Conservation (phyloP, 1,140 invertebrate genomes). For the Mylabris phalerata region DNA sequence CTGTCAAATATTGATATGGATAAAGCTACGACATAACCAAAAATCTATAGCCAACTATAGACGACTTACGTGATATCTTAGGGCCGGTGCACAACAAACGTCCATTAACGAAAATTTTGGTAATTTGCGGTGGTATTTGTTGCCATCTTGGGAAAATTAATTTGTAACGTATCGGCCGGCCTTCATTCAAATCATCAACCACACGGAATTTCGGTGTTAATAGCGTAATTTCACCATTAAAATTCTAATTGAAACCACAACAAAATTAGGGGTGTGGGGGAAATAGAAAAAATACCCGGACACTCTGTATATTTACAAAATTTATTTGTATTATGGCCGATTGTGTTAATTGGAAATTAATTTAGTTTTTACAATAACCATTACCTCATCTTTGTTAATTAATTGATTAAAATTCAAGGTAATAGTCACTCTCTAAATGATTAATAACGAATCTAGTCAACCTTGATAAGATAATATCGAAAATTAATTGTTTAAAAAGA, state of each 20-base stretch:
- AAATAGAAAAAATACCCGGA: too few relatives aligned
- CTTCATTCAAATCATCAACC: conserved; percentile 26
- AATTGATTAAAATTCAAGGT: too few relatives aligned
- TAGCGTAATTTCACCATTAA: conserved; percentile 34
- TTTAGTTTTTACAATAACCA: too few relatives aligned
- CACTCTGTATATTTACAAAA: background rate
- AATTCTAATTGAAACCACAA: conserved; percentile 26
- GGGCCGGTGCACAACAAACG: conserved; percentile 32
- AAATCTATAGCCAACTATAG: background rate
- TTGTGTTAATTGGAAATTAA: too few relatives aligned
- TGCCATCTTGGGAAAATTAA: conserved; percentile 33
- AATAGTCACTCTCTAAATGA: too few relatives aligned
- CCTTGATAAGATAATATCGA: too few relatives aligned
- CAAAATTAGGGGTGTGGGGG: background rate
- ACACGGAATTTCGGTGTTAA: conserved; percentile 22
- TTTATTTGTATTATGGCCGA: background rate
- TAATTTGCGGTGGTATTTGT: conserved; percentile 32
- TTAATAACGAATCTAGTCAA: too few relatives aligned
- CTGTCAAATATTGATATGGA: too few relatives aligned
- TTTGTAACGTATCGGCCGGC: conserved; percentile 32
- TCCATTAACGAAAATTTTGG: conserved; percentile 37
- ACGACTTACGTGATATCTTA: conserved; percentile 28
- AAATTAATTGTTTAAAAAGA: too few relatives aligned
- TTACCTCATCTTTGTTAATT: too few relatives aligned
- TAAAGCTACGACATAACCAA: background rate